phyloP scores from a whole-genome alignment of 2,888 invertebrate genomes.

The Stenolophus ochropezus region DNA sequence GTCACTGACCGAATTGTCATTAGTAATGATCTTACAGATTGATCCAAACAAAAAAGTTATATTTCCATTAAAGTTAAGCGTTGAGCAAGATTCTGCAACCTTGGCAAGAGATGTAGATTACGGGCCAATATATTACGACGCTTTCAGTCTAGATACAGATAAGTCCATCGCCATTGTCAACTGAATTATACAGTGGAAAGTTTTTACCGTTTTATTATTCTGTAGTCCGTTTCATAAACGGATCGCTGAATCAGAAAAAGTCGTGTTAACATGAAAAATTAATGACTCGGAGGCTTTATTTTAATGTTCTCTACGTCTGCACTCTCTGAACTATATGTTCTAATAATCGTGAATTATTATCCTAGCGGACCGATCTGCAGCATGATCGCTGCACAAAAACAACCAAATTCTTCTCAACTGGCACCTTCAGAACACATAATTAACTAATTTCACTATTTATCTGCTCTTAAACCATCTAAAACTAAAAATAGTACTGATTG shows the following conservation, averaged over 20 bases:
- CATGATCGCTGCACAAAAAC: neutral
- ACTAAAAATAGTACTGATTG: no score
- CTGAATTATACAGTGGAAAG: constrained; percentile 30
- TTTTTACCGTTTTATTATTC: constrained; percentile 48
- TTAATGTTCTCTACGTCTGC: constrained; percentile 23
- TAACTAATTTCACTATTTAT: no score
- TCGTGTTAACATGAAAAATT: constrained; percentile 42
- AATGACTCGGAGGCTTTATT: constrained; percentile 34
- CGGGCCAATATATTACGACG: constrained; percentile 41
- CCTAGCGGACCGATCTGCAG: neutral
- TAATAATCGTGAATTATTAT: constrained; percentile 41
- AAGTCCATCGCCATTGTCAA: constrained; percentile 34
- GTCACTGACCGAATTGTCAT: neutral
- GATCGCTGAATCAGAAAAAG: constrained; percentile 45
- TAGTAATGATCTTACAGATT: constrained; percentile 11
- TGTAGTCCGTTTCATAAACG: constrained; percentile 36
- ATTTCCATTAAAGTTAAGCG: constrained; percentile 46
- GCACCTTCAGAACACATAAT: neutral
- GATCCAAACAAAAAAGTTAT: constrained; percentile 43
- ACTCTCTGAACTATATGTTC: constrained; percentile 37
- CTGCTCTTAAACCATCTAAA: no score
- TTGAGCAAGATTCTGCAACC: constrained; percentile 10
- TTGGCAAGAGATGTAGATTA: constrained; percentile 34
- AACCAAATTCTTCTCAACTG: neutral
- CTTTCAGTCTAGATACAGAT: constrained; percentile 43